A percentile compares a stretch with the other conserved stretches of the same genome.
Conservation (phyloP, 2,797 vertebrate species). For the Gymnothorax reevesii region DNA sequence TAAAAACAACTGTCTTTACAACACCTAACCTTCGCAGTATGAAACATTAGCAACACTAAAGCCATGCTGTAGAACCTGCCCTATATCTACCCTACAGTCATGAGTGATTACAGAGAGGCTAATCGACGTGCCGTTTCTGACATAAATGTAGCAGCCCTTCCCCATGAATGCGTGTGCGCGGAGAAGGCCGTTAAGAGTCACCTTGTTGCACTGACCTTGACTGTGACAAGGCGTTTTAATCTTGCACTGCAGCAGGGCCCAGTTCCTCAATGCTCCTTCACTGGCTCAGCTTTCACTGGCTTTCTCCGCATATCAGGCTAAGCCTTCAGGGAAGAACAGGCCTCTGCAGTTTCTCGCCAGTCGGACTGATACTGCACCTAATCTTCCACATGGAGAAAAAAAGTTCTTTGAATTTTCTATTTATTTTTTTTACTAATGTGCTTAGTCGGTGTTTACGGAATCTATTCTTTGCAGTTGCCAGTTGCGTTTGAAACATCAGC, state of each 20-base stretch:
- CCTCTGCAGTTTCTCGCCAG: conserved; percentile 39
- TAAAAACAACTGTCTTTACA: no score
- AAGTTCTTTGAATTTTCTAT: background rate
- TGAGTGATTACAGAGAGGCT: background rate
- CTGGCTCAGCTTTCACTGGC: conserved; percentile 35
- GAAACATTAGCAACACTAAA: background rate
- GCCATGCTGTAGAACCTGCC: background rate
- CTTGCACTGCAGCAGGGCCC: conserved; percentile 60
- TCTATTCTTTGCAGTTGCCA: no score
- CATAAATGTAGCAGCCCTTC: conserved; percentile 38
- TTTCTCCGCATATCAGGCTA: conserved; percentile 56
- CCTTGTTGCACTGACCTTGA: conserved; percentile 65
- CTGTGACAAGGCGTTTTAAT: conserved; percentile 63
- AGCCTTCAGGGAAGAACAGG: conserved; percentile 54
- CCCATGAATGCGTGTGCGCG: background rate
- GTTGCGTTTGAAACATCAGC: no score
- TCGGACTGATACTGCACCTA: conserved; percentile 32
- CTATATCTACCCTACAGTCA: background rate
- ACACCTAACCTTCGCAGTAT: background rate
- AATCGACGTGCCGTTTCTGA: background rate
- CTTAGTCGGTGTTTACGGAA: background rate
- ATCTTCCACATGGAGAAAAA: conserved; percentile 11
- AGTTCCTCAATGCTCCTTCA: conserved; percentile 70
- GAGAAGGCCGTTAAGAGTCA: conserved; percentile 44
- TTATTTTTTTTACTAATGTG: no score